Evolutionary conservation across 2,888 invertebrate genomes (phyloP).

Genomic region (Nemotelus nigrinus): DNA sequence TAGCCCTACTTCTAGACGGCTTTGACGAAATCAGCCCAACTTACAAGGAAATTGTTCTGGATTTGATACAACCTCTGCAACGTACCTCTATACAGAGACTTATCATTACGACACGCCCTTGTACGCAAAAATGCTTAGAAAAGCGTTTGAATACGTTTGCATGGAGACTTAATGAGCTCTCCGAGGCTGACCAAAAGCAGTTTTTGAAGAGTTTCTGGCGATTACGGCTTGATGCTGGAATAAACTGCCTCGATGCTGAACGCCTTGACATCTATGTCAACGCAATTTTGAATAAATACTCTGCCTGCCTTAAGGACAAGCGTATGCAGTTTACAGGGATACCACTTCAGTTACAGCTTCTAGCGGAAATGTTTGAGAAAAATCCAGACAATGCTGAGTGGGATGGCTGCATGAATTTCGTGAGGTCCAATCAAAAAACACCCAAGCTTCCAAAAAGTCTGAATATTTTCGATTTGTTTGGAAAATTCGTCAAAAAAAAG

Average conservation of each 20-base stretch:
- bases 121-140: conserved; percentile 15
- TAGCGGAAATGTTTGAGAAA: conserved; percentile 35
- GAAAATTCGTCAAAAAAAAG: conserved; percentile 27
- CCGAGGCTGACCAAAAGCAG: neutral
- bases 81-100: neutral
- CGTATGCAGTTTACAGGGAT: conserved; percentile 16
- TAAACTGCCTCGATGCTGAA: no score
- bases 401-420: neutral
- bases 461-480: conserved; percentile 13
- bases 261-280: conserved; percentile 2
- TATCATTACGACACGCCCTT: conserved; percentile 24
- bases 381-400: neutral
- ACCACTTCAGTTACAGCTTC: conserved; percentile 25
- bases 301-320: neutral
- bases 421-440: neutral
- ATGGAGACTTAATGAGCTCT: neutral
- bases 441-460: conserved; percentile 20
- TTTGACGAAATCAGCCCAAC: conserved; percentile 39
- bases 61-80: neutral
- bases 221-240: no score
- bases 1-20: conserved; percentile 30
- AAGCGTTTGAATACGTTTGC: conserved; percentile 17
- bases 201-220: conserved; percentile 19
- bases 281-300: conserved; percentile 10
- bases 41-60: conserved; percentile 18